A percentile compares a stretch with the other conserved stretches of the same genome.
Evolutionary conservation across 2,888 invertebrate species (phyloP).

Genomic region (Epirrita christyi): DNA sequence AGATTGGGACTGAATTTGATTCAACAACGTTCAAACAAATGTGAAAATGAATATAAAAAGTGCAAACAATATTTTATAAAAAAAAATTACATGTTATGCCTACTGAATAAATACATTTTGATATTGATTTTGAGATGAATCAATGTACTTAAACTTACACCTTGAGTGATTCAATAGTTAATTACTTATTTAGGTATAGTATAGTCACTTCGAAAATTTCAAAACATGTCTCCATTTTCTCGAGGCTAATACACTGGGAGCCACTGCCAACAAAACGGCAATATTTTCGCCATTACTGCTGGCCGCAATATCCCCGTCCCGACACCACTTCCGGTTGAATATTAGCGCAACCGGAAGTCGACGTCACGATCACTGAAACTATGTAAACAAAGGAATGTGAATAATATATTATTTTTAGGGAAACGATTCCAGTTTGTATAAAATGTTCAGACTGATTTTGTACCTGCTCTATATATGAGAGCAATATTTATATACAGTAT

Average conservation of each 20-base stretch:
- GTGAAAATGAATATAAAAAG: no score
- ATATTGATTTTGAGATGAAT: no score
- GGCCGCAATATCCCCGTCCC: conserved; percentile 38
- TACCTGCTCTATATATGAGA: no score
- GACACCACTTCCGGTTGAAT: conserved; percentile 40
- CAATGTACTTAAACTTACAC: no score
- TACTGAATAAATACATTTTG: no score
- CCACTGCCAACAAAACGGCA: conserved; percentile 27
- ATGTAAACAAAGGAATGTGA: conserved; percentile 39
- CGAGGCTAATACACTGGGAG: background rate
- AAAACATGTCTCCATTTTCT: background rate
- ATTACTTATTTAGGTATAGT: background rate
- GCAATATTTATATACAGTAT: no score
- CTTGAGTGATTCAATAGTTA: no score
- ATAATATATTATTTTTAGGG: conserved; percentile 29
- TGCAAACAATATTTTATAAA: no score
- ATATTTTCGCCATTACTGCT: conserved; percentile 37
- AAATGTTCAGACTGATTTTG: background rate
- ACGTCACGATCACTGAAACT: conserved; percentile 40
- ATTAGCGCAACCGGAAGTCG: conserved; percentile 43
- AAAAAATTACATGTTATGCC: no score
- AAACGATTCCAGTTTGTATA: conserved; percentile 17
- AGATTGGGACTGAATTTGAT: no score
- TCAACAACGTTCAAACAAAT: no score
- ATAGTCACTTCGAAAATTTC: background rate